phyloP scores from a whole-genome alignment of 2,113 vertebrate species.

The Leuciscus idus region DNA sequence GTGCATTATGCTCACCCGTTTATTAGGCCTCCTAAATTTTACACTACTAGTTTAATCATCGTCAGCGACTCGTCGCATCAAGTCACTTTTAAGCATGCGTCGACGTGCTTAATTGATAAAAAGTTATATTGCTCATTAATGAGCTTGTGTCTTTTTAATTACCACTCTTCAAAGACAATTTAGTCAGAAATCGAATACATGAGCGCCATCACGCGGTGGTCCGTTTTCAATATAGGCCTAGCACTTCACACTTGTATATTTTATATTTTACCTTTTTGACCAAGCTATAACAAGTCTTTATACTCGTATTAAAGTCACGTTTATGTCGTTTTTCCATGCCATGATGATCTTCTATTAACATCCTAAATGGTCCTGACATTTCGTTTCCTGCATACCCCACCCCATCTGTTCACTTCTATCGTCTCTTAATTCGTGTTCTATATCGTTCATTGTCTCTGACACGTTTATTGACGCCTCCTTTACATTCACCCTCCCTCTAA shows the following conservation, averaged over 20 bases:
- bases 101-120: constrained; percentile 32
- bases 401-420: constrained; percentile 77
- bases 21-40: constrained; percentile 14
- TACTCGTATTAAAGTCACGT: not conserved
- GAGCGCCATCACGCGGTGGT: constrained; percentile 57
- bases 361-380: constrained; percentile 40
- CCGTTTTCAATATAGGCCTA: not conserved
- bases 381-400: constrained; percentile 52
- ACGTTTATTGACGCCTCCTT: constrained; percentile 71
- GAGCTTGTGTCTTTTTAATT: constrained; percentile 32
- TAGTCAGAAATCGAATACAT: constrained; percentile 32
- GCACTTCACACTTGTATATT: not conserved
- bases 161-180: not conserved
- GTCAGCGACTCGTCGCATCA: not conserved
- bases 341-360: not conserved
- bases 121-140: constrained; percentile 17
- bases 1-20: constrained; percentile 25
- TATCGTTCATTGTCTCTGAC: constrained; percentile 76
- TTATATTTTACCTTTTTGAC: not conserved
- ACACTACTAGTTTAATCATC: constrained; percentile 27
- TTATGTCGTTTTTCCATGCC: constrained; percentile 1
- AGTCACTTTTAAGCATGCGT: constrained; percentile 9
- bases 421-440: constrained; percentile 69
- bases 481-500: constrained; percentile 72
- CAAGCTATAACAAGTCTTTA: not conserved